Base-by-base conservation (phyloP, 2,797 vertebrate genomes). In the Zenarchopterus dispar region DNA sequence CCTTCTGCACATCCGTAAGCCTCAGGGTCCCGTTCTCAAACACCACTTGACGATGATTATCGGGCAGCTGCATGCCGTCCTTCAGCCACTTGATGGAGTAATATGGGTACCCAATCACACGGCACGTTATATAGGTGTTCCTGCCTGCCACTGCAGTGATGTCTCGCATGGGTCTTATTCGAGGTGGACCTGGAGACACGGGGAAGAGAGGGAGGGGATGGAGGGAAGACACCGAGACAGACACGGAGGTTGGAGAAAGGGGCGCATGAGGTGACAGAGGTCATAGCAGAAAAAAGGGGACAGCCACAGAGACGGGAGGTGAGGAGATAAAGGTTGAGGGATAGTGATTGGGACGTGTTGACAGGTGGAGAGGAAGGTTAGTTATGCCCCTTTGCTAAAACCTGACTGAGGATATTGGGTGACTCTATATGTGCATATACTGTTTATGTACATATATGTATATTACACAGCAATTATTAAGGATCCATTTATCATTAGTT, bases 51-150 rank as follows among this genome's bases (percentile, higher is more conserved):
- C 97, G 95, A 86, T 99, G 97, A 92, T 99, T 99, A 90, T 99
- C 97, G 0, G 97, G 97, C 83, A 99, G 93, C 89, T 97, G 94
- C 88, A 99, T 90, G 16, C 96, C 92, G 0, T 99, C 97, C 88
- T 98, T 99, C 88, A 97, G 97, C 97, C 97, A 99, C 89, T 98
- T 99, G 93, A 99, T 99, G 86, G 97, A 99, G 89, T 99, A 99
- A 89, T 99, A 99, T 0, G 97, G 97, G 90, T 99, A 99, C 77
- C 97, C 97, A n/a, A 99, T 99, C 84, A 99, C 97, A 45, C 97
- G 95, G 88, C 97, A 99, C 72, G 96, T 98, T 89, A 99, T 97
- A 87, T 97, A 98, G 83, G 96, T 95, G 91, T 98, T 97, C 87
- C 97, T 93, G 78, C 97, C 97, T 1, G 97, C 97, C 57, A 99